Evolutionary conservation across 2,888 invertebrate genomes (phyloP), one percentile per base, ranked within the genome.

Genomic region (Oligia latruncula): DNA sequence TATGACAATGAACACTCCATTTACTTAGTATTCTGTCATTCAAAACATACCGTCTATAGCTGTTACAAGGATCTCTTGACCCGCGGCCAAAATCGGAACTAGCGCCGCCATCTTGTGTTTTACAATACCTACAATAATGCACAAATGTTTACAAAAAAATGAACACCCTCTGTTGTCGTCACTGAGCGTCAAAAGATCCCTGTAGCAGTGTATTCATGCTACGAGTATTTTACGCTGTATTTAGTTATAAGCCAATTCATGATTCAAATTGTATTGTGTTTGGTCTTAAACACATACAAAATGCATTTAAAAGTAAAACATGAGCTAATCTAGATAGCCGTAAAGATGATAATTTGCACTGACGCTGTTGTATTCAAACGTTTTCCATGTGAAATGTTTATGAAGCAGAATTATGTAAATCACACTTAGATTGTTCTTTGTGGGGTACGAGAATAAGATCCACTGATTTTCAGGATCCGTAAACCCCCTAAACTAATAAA

Each of bases 291-390:
- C 17, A 13, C 55, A 46, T 23, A 35, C 20, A 62, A 62, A 55
- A 9, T 4, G 35, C 23, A 29, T 81, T 65, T 62, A 20, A 15
- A 35, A 20, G 8, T 64, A 55, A 72, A 81, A 29, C 23, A 62
- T 43, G 23, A 68, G 29, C 29, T 55, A 64, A 55, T 43, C 20
- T 46, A 40, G 29, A 29, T 58, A 9, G 20, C 20, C 13, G 13
- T 52, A 40, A 29, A 40, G 23, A 29, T 29, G 4, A 35, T 20
- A 71, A 29, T 29, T 43, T 46, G 17, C 40, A 52, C 13, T 74
- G 43, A 23, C 17, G 52, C 52, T 55, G 40, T 43, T 23, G 8
- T 20, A 55, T 23, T 64, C 8, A n/a, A 35, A 8, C 0, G 6
- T 15, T 77, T 78, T 35, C 23, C 9, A 43, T 60, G 17, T 49